Evolutionary conservation across 2,113 vertebrate species (phyloP).

Genomic region (Coptodon rendalli): DNA sequence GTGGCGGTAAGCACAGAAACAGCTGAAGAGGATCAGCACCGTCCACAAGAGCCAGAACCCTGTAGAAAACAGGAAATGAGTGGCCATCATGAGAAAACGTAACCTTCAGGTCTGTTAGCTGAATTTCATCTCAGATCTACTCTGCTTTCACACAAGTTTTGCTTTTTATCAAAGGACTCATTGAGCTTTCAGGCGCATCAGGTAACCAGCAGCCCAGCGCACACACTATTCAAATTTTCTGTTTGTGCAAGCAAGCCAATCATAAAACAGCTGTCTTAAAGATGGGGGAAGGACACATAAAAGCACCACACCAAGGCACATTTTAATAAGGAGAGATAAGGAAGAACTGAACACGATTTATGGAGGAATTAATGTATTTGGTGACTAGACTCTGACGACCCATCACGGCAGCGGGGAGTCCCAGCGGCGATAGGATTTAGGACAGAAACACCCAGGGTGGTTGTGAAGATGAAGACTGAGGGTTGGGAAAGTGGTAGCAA

Average conservation of each 20-base stretch:
- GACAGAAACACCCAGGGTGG: not conserved
- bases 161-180: not conserved
- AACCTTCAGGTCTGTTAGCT: not conserved
- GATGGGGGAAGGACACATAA: not conserved
- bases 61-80: conserved; percentile 49
- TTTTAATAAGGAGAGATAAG: not conserved
- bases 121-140: not conserved
- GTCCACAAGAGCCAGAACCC: conserved; percentile 99
- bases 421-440: not conserved
- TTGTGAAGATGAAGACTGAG: not conserved
- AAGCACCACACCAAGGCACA: not conserved
- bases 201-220: not conserved
- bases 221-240: not conserved
- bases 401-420: not conserved
- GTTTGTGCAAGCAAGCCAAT: not conserved
- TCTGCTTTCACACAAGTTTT: not conserved
- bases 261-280: not conserved
- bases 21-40: conserved; percentile 91
- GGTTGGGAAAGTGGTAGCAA: not conserved
- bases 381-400: not conserved
- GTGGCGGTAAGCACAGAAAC: conserved; percentile 93
- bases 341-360: not conserved
- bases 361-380: not conserved
- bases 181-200: not conserved
- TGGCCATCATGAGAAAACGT: not conserved